Evolutionary conservation across 1,140 invertebrate genomes (phyloP), one percentile per base, ranked within the genome.

Genomic region (Battus philenor): DNA sequence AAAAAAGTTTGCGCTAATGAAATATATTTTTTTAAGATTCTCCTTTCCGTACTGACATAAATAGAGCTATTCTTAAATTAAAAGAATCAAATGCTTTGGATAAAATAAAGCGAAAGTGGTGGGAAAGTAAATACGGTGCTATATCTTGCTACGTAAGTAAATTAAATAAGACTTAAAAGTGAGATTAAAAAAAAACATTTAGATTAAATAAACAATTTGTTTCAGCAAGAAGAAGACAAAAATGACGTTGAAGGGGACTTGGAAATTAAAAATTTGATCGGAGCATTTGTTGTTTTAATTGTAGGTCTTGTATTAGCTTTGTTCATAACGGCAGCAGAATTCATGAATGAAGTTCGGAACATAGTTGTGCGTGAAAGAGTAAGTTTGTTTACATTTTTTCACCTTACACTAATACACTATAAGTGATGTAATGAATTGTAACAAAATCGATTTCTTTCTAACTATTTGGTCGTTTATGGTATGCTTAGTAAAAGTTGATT

Each of bases 201-300:
- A 8, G 9, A 26, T 11, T 47, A 2, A 0, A 13, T 13, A 33
- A 20, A 34, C 31, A 36, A 15, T 11, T 12, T 49, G 43, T 49
- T 62, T 29, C 27, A 82, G 59, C 78, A 72, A 26, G 56, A 63
- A 4, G 54, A 46, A 9, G 78, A 79, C 34, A 55, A 62, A 32
- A 76, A 65, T 32, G 79, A 79, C 10, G 62, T 78, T 2, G 85
- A 89, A 7, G 86, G 86, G 7, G 91, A 93, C 65, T 75, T 94
- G 38, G 91, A 91, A 39, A 88, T 97, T 56, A 89, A 91, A 24
- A 94, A 96, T 59, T 92, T 98, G 7, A 93, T 95, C 32, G 97
- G 97, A 22, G 94, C 97, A 0, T 98, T 97, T 78, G 88, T 97
- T 0, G 94, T 97, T 0, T 82, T 98, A 0, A 87, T 92, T 4